Percentiles rank a stretch among this genome's conserved stretches.
Conservation (phyloP, 2,797 vertebrate genomes). For the Sebastes taczanowskii region DNA sequence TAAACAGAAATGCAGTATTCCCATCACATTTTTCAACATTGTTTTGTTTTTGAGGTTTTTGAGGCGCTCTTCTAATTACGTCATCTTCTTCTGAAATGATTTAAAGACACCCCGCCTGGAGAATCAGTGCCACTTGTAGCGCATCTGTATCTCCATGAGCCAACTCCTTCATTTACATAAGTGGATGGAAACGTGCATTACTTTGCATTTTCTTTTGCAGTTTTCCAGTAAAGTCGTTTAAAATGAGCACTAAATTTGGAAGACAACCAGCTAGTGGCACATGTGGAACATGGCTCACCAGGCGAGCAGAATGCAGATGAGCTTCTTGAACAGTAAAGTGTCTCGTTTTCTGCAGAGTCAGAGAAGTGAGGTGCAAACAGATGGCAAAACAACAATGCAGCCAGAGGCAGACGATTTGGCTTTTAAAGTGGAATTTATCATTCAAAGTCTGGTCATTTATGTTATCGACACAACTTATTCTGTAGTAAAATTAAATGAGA, state of each 20-base stretch:
- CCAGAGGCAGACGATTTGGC: constrained; percentile 1
- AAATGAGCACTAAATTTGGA: neutral
- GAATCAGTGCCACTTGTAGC: neutral
- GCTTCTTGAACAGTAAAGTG: neutral
- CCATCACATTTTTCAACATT: neutral
- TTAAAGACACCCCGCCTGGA: neutral
- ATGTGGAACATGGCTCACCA: neutral
- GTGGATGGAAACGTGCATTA: neutral
- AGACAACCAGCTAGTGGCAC: neutral
- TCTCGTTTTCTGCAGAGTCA: constrained; percentile 9
- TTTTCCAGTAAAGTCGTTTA: neutral
- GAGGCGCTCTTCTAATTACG: neutral
- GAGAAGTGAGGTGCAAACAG: constrained; percentile 10
- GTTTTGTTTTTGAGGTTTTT: neutral
- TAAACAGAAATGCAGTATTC: neutral
- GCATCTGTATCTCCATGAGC: neutral
- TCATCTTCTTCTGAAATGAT: neutral
- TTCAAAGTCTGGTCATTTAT: neutral
- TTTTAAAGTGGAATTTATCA: neutral
- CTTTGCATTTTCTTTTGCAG: neutral
- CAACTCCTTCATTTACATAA: neutral
- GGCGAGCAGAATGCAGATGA: neutral
- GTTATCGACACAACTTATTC: neutral
- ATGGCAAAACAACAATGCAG: constrained; percentile 9
- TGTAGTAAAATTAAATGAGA: neutral